Conservation (phyloP, 2,888 invertebrate species). For the Barypeithes pellucidus region DNA sequence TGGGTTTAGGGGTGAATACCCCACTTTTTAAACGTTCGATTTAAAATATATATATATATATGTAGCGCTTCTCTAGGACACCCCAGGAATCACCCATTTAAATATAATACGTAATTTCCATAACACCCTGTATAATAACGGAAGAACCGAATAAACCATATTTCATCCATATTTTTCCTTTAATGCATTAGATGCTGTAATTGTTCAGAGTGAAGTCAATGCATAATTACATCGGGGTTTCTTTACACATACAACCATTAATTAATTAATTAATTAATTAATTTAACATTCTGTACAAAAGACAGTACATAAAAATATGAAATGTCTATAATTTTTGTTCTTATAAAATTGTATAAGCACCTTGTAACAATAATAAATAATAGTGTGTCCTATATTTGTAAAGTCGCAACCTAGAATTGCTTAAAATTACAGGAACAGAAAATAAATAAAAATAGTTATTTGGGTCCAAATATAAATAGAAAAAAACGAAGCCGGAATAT, state of each 20-base stretch:
- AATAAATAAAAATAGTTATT: slow-evolving; percentile 22
- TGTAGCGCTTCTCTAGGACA: no score
- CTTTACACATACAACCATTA: not conserved
- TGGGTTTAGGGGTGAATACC: no score
- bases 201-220: no score
- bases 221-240: slow-evolving; percentile 9
- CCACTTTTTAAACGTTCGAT: no score
- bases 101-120: no score
- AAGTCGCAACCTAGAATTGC: slow-evolving; percentile 5
- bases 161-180: no score
- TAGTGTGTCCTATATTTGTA: slow-evolving; percentile 20
- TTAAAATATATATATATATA: no score
- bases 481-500: slow-evolving; percentile 2
- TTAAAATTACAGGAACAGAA: slow-evolving; percentile 13
- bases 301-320: slow-evolving; percentile 13
- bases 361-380: slow-evolving; percentile 27
- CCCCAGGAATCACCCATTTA: no score
- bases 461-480: slow-evolving; percentile 12
- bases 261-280: not conserved
- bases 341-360: slow-evolving; percentile 34
- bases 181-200: no score
- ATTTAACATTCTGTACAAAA: slow-evolving; percentile 10
- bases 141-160: no score
- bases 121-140: no score
- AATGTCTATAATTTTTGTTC: slow-evolving; percentile 18